A percentile compares a stretch with the other conserved stretches of the same genome.
Evolutionary conservation across 2,797 vertebrate species (phyloP).

Genomic region (Arrhamphus sclerolepis): DNA sequence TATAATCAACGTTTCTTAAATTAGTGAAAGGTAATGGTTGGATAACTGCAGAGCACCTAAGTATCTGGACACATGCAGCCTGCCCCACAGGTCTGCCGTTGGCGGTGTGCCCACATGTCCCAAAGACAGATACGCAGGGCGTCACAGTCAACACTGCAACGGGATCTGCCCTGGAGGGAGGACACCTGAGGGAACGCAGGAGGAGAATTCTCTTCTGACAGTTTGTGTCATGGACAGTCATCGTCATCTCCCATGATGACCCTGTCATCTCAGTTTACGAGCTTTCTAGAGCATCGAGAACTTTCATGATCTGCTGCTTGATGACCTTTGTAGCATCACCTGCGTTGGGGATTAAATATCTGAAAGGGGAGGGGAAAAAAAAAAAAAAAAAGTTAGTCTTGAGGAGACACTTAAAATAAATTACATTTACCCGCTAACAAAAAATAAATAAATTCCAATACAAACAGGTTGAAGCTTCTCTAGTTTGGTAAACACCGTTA

Average conservation of each 20-base stretch:
- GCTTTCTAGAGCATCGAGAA: constrained; percentile 96
- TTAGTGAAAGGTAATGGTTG: constrained; percentile 43
- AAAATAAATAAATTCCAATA: no score
- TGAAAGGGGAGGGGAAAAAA: constrained; percentile 50
- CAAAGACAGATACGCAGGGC: constrained; percentile 42
- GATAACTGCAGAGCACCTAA: constrained; percentile 61
- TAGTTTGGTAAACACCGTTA: no score
- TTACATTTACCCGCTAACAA: not conserved
- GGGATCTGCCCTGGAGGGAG: constrained; percentile 55
- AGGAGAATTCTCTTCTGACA: constrained; percentile 48
- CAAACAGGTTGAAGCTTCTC: no score
- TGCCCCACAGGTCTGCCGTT: constrained; percentile 55
- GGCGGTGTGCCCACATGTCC: constrained; percentile 38
- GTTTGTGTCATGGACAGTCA: constrained; percentile 45
- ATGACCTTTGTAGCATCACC: constrained; percentile 99
- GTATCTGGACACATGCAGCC: constrained; percentile 57
- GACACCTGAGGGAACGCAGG: constrained; percentile 30
- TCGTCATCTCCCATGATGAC: not conserved
- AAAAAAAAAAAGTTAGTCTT: not conserved
- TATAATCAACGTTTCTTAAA: constrained; percentile 43
- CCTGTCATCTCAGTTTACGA: constrained; percentile 73
- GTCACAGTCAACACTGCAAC: constrained; percentile 58
- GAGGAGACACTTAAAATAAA: not conserved
- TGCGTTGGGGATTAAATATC: constrained; percentile 97
- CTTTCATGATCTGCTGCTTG: constrained; percentile 99